These are phyloP conservation scores for Myotis brandtii DNA, from an alignment of 2,113 vertebrate genomes.

Conservation along the genomic window DNA sequence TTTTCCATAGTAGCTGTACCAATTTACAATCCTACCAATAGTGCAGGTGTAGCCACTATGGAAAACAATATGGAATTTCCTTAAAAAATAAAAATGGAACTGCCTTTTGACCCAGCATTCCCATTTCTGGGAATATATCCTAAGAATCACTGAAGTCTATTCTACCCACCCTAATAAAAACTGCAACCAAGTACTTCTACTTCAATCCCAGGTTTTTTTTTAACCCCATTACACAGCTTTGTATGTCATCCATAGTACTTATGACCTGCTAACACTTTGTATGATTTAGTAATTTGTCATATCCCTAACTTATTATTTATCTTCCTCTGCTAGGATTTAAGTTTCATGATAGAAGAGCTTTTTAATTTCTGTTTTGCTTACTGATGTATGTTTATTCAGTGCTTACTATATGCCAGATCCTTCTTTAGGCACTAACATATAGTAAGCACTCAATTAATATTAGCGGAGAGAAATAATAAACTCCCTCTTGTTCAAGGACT, in stretches of 20 bases:
- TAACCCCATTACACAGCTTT: neutral
- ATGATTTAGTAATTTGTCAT: neutral
- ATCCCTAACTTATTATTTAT: neutral
- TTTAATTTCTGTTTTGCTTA: too few relatives aligned
- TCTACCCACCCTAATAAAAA: neutral
- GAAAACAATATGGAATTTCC: too few relatives aligned
- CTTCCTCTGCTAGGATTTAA: neutral
- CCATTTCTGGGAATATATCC: too few relatives aligned
- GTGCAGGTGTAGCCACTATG: too few relatives aligned
- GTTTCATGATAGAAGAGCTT: neutral
- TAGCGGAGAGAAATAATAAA: neutral
- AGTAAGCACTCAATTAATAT: neutral
- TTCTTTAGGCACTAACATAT: neutral
- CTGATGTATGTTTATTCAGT: too few relatives aligned
- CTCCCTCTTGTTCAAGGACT: neutral
- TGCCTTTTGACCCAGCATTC: too few relatives aligned
- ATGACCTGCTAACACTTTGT: neutral
- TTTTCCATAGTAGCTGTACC: neutral
- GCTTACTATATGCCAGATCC: too few relatives aligned
- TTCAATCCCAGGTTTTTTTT: neutral
- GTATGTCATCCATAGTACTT: neutral
- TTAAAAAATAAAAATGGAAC: too few relatives aligned
- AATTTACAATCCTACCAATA: neutral
- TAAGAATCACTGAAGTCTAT: neutral
- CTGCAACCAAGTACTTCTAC: neutral